Conservation (phyloP, 2,888 invertebrate genomes). For the Ophraella communa region DNA sequence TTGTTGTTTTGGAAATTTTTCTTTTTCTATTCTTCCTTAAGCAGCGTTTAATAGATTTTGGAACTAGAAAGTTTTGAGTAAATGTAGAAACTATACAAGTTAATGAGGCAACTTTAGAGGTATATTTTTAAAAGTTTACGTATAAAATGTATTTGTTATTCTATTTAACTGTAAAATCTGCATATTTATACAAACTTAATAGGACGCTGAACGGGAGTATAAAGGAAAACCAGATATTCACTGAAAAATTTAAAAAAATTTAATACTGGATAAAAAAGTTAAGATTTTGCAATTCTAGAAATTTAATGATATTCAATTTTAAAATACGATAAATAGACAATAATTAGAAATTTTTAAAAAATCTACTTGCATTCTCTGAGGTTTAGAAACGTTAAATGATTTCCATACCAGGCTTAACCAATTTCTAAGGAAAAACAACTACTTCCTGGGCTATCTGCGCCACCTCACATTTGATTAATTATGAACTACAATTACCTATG, state of each 20-base stretch:
- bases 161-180: background rate
- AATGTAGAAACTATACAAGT: constrained; percentile 18
- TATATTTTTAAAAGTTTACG: constrained; percentile 12
- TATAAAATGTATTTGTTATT: background rate
- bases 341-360: no score
- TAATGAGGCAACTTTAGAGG: constrained; percentile 17
- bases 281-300: no score
- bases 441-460: no score
- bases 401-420: no score
- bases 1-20: constrained; percentile 31
- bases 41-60: constrained; percentile 33
- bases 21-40: constrained; percentile 29
- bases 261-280: no score
- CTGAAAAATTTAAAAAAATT: background rate
- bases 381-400: no score
- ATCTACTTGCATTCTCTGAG: no score
- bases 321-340: no score
- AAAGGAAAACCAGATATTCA: background rate
- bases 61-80: constrained; percentile 19
- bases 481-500: no score
- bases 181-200: background rate
- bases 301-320: no score
- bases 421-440: no score
- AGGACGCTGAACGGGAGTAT: background rate
- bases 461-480: no score